Percentiles rank a stretch among this genome's conserved stretches.
These are phyloP conservation scores for Protobothrops flavoviridis DNA, from an alignment of 2,113 vertebrate genomes.

Conservation along the genomic window DNA sequence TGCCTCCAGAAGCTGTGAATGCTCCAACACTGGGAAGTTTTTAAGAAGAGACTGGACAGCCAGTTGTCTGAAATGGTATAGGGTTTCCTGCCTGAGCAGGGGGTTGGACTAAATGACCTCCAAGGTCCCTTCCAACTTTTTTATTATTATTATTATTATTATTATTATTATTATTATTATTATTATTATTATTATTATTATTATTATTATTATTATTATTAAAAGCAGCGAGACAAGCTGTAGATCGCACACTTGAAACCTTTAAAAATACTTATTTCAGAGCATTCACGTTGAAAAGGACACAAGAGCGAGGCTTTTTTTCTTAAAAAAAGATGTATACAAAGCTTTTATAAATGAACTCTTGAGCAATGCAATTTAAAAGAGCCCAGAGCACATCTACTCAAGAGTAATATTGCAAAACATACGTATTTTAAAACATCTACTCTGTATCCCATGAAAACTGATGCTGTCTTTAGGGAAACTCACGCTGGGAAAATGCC, in stretches of 20 bases:
- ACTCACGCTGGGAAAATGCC: neutral
- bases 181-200: no score
- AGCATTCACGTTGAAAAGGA: conserved; percentile 26
- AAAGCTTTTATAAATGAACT: neutral
- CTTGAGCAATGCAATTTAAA: neutral
- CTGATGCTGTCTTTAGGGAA: neutral
- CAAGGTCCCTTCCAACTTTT: no score
- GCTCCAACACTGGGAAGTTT: no score
- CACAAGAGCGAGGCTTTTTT: neutral
- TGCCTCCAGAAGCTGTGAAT: no score
- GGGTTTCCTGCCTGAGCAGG: no score
- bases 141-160: no score
- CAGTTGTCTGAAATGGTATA: no score
- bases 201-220: no score
- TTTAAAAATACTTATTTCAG: conserved; percentile 46
- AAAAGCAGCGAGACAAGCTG: conserved; percentile 45
- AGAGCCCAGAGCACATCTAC: neutral
- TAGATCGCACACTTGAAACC: conserved; percentile 30
- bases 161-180: no score
- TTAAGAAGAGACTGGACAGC: no score
- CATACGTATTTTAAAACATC: neutral
- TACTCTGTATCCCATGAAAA: neutral
- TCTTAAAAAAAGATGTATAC: neutral
- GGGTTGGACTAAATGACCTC: no score
- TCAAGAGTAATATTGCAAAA: neutral